A percentile compares a stretch with the other conserved stretches of the same genome.
These are phyloP conservation scores for Poliocrania exsul DNA, from an alignment of 2,797 vertebrate species.

Conservation along the genomic window DNA sequence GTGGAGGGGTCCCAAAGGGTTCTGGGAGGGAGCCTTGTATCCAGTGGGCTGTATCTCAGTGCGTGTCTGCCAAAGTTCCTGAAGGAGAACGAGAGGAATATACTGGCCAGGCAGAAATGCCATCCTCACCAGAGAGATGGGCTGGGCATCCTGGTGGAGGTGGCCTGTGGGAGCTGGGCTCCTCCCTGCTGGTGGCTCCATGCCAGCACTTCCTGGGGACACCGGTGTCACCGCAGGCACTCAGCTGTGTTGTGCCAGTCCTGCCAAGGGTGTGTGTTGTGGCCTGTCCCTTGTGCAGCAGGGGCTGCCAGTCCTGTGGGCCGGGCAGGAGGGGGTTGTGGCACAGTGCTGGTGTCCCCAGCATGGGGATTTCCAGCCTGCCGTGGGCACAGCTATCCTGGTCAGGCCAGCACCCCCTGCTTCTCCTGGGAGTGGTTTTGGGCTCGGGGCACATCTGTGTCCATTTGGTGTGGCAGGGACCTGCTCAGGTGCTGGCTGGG, in stretches of 20 bases:
- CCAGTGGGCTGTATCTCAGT: neutral
- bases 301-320: neutral
- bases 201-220: neutral
- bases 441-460: neutral
- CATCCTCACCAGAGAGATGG: neutral
- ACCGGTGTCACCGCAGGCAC: neutral
- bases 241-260: neutral
- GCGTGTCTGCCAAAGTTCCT: neutral
- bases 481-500: neutral
- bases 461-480: fast-evolving
- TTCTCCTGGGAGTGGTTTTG: neutral
- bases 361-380: neutral
- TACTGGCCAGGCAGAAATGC: neutral
- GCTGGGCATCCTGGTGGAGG: neutral
- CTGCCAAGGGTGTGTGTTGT: neutral
- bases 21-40: neutral
- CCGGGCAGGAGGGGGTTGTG: neutral
- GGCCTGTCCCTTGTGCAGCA: neutral
- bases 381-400: fast-evolving
- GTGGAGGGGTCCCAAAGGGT: fast-evolving
- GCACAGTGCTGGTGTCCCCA: fast-evolving
- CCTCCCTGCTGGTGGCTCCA: fast-evolving
- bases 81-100: neutral
- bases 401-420: fast-evolving
- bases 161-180: fast-evolving